phyloP scores from a whole-genome alignment of 2,888 invertebrate species.

The Dione juno region DNA sequence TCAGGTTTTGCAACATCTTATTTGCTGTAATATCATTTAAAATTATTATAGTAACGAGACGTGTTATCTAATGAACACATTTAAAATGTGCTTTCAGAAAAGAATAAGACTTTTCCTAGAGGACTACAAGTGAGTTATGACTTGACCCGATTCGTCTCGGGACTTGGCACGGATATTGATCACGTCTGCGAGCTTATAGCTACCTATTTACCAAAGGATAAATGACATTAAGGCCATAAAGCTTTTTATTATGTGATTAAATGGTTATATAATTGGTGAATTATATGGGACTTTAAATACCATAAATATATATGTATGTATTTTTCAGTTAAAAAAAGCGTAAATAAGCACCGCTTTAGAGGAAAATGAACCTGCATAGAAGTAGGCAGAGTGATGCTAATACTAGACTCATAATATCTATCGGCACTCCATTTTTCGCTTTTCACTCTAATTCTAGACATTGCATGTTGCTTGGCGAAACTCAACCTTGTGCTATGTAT shows the following conservation, averaged over 20 bases:
- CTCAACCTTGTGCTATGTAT: no score
- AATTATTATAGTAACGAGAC: neutral
- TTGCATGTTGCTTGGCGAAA: no score
- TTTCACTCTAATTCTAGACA: no score
- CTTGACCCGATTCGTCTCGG: constrained; percentile 26
- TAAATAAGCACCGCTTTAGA: neutral
- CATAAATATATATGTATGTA: no score
- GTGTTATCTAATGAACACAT: neutral
- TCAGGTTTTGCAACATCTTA: neutral
- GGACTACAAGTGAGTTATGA: constrained; percentile 28
- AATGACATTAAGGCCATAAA: constrained; percentile 20
- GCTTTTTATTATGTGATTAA: constrained; percentile 9
- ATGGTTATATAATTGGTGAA: constrained; percentile 1
- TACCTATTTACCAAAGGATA: constrained; percentile 18
- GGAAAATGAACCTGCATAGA: no score
- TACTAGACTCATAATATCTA: no score
- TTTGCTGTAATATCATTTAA: neutral
- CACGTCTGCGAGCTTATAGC: constrained; percentile 22
- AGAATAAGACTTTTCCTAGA: constrained; percentile 16
- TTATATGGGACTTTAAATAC: no score
- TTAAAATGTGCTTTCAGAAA: constrained; percentile 10
- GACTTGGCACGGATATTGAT: constrained; percentile 30
- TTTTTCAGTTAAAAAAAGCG: no score
- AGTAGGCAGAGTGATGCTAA: no score
- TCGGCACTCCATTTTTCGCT: no score